Conservation (phyloP, 2,888 invertebrate species). For the Sesamia inferens region DNA sequence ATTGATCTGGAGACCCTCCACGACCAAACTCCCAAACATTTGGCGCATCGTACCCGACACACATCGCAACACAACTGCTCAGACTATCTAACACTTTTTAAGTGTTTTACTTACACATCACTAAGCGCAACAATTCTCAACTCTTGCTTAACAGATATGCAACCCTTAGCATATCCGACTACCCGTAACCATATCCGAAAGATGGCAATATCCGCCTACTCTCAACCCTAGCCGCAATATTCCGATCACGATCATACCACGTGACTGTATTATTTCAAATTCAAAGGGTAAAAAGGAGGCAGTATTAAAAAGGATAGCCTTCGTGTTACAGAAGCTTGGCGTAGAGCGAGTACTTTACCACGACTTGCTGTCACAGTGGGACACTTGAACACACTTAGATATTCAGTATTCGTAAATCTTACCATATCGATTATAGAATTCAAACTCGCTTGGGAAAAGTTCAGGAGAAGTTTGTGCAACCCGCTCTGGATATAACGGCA, state of each 20-base stretch:
- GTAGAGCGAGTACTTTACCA: constrained; percentile 63
- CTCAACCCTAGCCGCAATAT: constrained; percentile 64
- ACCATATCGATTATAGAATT: constrained; percentile 22
- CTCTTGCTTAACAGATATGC: constrained; percentile 44
- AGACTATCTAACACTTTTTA: no score
- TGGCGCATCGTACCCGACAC: no score
- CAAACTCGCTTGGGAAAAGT: constrained; percentile 35
- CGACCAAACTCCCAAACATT: no score
- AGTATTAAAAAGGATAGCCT: constrained; percentile 82
- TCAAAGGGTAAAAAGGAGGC: constrained; percentile 83
- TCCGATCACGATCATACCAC: constrained; percentile 78
- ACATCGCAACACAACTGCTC: no score
- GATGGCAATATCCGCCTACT: constrained; percentile 46
- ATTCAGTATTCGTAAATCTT: constrained; percentile 31
- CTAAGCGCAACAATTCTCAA: constrained; percentile 31
- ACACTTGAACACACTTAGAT: constrained; percentile 52
- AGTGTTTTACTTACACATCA: constrained; percentile 22
- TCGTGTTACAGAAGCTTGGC: constrained; percentile 67
- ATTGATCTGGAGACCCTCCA: no score
- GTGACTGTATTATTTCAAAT: constrained; percentile 86
- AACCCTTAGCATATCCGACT: constrained; percentile 44
- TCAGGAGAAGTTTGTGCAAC: constrained; percentile 34
- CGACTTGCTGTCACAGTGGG: constrained; percentile 69
- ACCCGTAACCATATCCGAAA: constrained; percentile 41
- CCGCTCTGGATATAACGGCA: constrained; percentile 66